Base-by-base conservation (phyloP, 1,140 invertebrate genomes). In the Papilio xuthus region DNA sequence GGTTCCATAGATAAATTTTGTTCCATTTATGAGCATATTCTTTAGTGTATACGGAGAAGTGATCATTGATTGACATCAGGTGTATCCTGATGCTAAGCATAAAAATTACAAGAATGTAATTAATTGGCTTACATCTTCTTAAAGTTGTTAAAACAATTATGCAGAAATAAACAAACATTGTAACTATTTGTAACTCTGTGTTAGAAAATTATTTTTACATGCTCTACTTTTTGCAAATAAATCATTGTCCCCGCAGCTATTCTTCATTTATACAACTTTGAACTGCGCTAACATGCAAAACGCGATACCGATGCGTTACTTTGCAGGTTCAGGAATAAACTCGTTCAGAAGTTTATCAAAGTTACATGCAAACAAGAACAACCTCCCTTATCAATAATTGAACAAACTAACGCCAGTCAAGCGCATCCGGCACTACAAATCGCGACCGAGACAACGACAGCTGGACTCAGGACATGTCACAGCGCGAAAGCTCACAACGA, bases 401-500 rank as follows among this genome's bases (percentile, higher is more conserved):
- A 63, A 63, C 60, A 63, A 63, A 63, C 60, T 63, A 63, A 63
- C 60, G 60, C 60, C 60, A 63, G 60, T 63, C 60, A 63, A 63
- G 23, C 10, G 60, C 60, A 63, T 63, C 60, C 60, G 60, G 60
- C 60, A 63, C 23, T 63, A 63, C 60, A 63, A 63, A 63, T 63
- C 60, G 60, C 23, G 23, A 63, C 60, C 60, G 60, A 63, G n/a
- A 44, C 81, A 78, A 80, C 80, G 82, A 81, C 78, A 83, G 80
- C 79, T 47, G 56, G 78, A 75, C 81, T 77, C 79, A 80, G 79
- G 84, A 81, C 82, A 85, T 84, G 92, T 92, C 92, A 89, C 88
- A 90, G 89, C 89, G 85, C 90, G 85, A 90, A 89, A 87, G 85
- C 87, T 77, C 83, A 82, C 85, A 85, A 83, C 87, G 80, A 89